These are phyloP conservation scores for Misgurnus anguillicaudatus DNA, from an alignment of 2,113 vertebrate species.

Conservation along the genomic window DNA sequence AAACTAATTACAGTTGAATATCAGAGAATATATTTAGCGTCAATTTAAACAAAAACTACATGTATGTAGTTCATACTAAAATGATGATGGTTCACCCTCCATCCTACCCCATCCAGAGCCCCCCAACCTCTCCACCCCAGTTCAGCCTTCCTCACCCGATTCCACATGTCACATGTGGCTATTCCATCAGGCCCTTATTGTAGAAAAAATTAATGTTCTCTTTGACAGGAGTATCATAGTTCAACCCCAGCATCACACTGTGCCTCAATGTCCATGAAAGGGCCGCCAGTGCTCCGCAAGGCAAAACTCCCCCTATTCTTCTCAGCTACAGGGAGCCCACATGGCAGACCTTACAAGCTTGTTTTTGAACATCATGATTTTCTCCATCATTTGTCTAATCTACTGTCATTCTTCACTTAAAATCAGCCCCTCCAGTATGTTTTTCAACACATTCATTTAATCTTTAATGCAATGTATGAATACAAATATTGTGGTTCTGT, in stretches of 20 bases:
- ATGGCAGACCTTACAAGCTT: conserved; percentile 45
- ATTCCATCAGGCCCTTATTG: conserved; percentile 63
- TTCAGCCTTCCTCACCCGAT: conserved; percentile 34
- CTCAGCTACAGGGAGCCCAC: conserved; percentile 28
- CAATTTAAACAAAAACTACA: background rate
- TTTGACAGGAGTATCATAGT: conserved; percentile 50
- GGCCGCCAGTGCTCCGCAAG: conserved; percentile 21
- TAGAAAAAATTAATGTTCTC: conserved; percentile 39
- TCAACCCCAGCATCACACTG: conserved; percentile 54
- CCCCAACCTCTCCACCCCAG: conserved; percentile 22
- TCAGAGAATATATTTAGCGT: background rate
- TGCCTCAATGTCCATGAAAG: conserved; percentile 39
- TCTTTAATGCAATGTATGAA: background rate
- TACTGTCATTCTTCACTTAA: conserved; percentile 11
- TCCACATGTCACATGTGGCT: conserved; percentile 62
- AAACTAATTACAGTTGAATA: background rate
- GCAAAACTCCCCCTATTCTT: conserved; percentile 32
- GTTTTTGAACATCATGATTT: conserved; percentile 40
- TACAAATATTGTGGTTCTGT: background rate
- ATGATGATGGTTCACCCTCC: conserved; percentile 21
- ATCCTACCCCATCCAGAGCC: background rate
- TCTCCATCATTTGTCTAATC: conserved; percentile 32
- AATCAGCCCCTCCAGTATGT: background rate
- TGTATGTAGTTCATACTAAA: background rate
- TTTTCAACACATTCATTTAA: conserved; percentile 1